Base-by-base conservation (phyloP, 1,140 invertebrate species). In the Euura saliciscinereae region DNA sequence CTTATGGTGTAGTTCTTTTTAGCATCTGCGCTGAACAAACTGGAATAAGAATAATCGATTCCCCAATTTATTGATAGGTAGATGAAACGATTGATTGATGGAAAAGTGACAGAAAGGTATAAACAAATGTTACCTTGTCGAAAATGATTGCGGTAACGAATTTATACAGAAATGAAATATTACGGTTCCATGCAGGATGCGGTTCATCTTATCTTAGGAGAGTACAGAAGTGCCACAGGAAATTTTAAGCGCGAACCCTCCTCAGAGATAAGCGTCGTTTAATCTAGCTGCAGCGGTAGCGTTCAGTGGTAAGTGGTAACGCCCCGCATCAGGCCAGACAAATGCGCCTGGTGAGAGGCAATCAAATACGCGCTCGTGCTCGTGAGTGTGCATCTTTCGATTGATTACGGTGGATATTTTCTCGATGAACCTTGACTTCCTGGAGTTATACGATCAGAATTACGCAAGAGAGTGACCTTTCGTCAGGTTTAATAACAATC, bases 1-100 rank as follows among this genome's bases (percentile, higher is more conserved):
- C 91, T 91, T 65, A 91, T 80, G 64, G 90, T 91, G 76, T 91
- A 89, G 82, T 92, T 92, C 78, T 88, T 88, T 77, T 74, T 72
- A 46, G 71, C 13, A 45, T 85, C 88, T 78, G 89, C 88, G 81
- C 83, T 85, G 79, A 86, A 88, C 51, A 88, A 79, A 83, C 87
- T 90, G 85, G 65, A 87, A 88, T 28, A 8, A 67, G 43, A 71
- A 69, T 5, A 59, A 59, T 59, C 13, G 3, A 28, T 28, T 28
- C 28, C 28, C 28, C 28, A 28, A 28, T 28, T 28, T 28, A 28
- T 28, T 28, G 28, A 1, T 28, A 28, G 28, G 28, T 28, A 28
- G 28, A 28, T 28, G 28, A 1, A 28, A 28, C 28, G 46, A 46
- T 76, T 76, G 73, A 4, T 75, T 44, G 65, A 66, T 71, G 1